Evolutionary conservation across 1,140 invertebrate genomes (phyloP), one percentile per base, ranked within the genome.

Genomic region (Drosophila carrolli): DNA sequence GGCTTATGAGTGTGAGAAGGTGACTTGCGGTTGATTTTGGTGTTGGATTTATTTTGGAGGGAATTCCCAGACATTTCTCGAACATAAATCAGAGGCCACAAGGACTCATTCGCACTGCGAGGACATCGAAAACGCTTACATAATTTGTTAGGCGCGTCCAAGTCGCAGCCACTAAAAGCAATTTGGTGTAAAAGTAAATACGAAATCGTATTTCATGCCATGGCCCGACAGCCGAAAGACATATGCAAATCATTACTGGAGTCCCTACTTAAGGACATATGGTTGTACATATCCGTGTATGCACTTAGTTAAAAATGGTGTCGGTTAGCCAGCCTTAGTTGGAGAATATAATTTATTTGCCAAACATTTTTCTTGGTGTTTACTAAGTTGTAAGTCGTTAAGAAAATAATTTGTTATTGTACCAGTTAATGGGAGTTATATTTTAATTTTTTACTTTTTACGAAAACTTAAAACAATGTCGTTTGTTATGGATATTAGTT

Each of bases 151-250:
- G 75, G 75, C 61, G 57, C 62, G 71, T 66, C 75, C 66, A 19
- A 75, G 56, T 47, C 41, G 48, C 32, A 73, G 78, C 59, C 53
- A 55, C 66, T 89, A 75, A 89, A 89, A 84, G 84, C 77, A 75
- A 81, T 75, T 84, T 72, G 51, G 44, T 89, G 80, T 89, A 40
- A 55, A 81, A 83, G 84, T 74, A 89, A 83, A 89, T 81, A 75
- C 54, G 29, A 75, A 84, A 81, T 81, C 80, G 76, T 83, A 89
- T 89, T 81, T 89, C 80, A 83, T 80, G 70, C 77, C 76, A 53
- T 27, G 44, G 13, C 27, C 44, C 58, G 67, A 77, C 83, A 80
- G 58, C 50, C 54, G 38, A 75, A 50, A 75, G 73, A 76, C 74
- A 77, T 77, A 77, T 77, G 74, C 74, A 77, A 77, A 77, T 77